Percentiles rank a stretch among this genome's conserved stretches.
Evolutionary conservation across 2,797 vertebrate genomes (phyloP).

Genomic region (Nyctibius grandis): DNA sequence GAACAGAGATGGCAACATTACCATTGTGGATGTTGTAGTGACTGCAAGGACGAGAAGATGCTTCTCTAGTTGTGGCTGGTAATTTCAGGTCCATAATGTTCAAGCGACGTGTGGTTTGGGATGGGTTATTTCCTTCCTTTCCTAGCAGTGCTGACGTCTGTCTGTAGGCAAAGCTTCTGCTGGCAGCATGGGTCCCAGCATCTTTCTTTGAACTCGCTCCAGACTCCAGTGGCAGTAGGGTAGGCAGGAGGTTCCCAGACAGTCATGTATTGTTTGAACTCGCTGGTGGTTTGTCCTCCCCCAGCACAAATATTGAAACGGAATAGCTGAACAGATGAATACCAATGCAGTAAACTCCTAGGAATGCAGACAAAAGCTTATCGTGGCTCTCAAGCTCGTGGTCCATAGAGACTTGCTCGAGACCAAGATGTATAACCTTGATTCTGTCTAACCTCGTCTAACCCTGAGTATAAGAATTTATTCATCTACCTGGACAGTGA

Average conservation of each 20-base stretch:
- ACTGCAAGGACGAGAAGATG: not conserved
- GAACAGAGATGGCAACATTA: not conserved
- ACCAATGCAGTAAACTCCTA: not conserved
- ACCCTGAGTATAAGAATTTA: not conserved
- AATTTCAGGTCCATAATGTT: not conserved
- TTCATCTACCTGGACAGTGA: not conserved
- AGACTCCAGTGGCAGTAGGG: not conserved
- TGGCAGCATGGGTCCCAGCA: not conserved
- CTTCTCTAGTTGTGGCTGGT: not conserved
- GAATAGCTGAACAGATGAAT: not conserved
- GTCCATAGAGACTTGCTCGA: not conserved
- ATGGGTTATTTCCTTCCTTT: not conserved
- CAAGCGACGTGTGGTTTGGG: not conserved
- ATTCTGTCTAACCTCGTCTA: not conserved
- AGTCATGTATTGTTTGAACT: not conserved
- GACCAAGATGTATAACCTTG: not conserved
- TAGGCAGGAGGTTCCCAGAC: constrained; percentile 7
- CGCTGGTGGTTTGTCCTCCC: not conserved
- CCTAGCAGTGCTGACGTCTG: not conserved
- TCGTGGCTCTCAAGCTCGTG: not conserved
- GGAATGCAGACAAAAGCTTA: constrained; percentile 3
- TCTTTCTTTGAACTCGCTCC: not conserved
- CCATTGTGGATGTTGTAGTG: not conserved
- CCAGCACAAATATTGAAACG: not conserved
- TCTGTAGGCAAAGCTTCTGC: not conserved